Conservation (phyloP, 1,140 invertebrate genomes). For the Pachypeltis micranthus region DNA sequence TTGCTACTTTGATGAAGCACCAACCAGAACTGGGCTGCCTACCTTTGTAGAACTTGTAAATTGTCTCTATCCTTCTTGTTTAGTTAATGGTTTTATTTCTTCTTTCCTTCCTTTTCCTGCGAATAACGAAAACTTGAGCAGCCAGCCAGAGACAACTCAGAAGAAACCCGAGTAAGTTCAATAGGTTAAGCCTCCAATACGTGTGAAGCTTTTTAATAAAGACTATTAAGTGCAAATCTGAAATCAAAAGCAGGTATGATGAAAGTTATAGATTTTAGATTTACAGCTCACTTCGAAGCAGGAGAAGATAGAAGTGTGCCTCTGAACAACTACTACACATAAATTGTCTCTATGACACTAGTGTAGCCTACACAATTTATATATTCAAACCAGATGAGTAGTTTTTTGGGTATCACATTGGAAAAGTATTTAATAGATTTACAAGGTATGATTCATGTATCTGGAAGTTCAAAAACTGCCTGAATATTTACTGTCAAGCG, state of each 20-base stretch:
- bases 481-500: too few species aligned
- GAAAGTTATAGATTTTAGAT: background rate
- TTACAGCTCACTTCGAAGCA: background rate
- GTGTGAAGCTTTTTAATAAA: too few species aligned
- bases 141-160: slow-evolving; percentile 25
- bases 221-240: too few species aligned
- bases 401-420: too few species aligned
- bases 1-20: too few species aligned
- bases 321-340: background rate
- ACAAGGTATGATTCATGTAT: too few species aligned
- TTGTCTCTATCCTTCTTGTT: background rate
- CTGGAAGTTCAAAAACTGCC: too few species aligned
- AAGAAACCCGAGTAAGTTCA: slow-evolving; percentile 28
- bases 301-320: background rate
- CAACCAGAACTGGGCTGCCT: background rate
- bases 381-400: too few species aligned
- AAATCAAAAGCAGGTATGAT: background rate
- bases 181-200: too few species aligned
- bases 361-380: too few species aligned
- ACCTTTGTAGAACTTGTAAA: background rate
- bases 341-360: background rate
- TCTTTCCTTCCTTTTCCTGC: slow-evolving; percentile 21
- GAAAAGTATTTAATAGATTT: too few species aligned
- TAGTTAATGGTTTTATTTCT: slow-evolving; percentile 19
- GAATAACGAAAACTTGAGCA: slow-evolving; percentile 12